phyloP scores from a whole-genome alignment of 2,888 invertebrate species.

The Nymphalis urticae region DNA sequence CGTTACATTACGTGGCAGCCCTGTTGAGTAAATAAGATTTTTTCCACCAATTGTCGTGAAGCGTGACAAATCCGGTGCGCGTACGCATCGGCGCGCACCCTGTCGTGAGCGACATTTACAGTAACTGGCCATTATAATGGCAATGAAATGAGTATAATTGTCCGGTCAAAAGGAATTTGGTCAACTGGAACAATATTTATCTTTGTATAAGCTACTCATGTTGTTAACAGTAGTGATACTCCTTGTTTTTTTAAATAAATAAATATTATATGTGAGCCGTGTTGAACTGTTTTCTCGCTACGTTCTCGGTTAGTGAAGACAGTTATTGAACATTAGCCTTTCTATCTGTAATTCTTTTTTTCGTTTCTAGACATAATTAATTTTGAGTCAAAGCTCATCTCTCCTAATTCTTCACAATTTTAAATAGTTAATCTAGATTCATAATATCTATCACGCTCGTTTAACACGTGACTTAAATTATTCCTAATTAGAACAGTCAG shows the following conservation, averaged over 20 bases:
- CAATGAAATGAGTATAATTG: constrained; percentile 7
- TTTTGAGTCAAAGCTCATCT: too few species aligned
- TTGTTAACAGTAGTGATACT: too few species aligned
- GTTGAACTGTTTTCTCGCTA: too few species aligned
- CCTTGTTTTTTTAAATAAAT: too few species aligned
- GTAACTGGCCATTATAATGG: constrained; percentile 11
- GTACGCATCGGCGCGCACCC: constrained; percentile 66
- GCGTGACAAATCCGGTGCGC: constrained; percentile 60
- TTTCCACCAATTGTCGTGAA: constrained; percentile 41
- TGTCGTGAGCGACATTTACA: constrained; percentile 30
- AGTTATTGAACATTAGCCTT: too few species aligned
- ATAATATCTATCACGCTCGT: background rate
- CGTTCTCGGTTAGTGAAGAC: too few species aligned
- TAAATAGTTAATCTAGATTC: too few species aligned
- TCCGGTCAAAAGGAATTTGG: constrained; percentile 1
- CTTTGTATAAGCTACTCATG: background rate
- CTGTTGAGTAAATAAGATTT: constrained; percentile 25
- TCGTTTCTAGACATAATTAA: too few species aligned
- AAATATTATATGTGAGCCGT: too few species aligned
- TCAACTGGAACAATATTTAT: constrained; percentile 3
- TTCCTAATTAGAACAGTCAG: constrained; percentile 44
- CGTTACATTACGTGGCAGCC: background rate
- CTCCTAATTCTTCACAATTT: too few species aligned
- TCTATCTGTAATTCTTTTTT: too few species aligned
- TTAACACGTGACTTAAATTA: constrained; percentile 5